Base-by-base conservation (phyloP, 2,113 vertebrate species). In the Tetraodon nigroviridis region DNA sequence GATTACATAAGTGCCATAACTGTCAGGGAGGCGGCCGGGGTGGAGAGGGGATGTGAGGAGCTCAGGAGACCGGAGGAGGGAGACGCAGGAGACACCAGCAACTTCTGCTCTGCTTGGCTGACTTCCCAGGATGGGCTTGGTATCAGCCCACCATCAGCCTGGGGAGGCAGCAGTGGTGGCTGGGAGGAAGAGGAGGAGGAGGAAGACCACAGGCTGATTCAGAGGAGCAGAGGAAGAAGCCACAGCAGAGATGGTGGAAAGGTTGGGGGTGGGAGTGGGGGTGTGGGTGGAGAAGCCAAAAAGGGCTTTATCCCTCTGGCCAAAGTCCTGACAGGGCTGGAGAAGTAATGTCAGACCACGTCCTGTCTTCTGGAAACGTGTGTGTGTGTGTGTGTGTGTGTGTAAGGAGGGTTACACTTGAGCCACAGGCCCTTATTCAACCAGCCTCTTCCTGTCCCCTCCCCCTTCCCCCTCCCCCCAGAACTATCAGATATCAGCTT, bases 401-500 rank as follows among this genome's bases (percentile, higher is more conserved):
- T n/a, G n/a, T n/a, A n/a, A n/a, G n/a, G n/a, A n/a, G n/a, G n/a
- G n/a, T n/a, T n/a, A n/a, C n/a, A n/a, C n/a, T n/a, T n/a, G 44
- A 76, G 64, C 75, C 76, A 80, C 79, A 56, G 59, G 51, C 70
- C 58, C 29, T 66, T 53, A 70, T 64, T 59, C 61, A 56, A 40
- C 73, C 52, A 67, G 71, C 70, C 75, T 79, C 69, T 55, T 51
- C 21, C 47, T 76, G 64, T 48, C 74, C 62, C 56, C 73, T 57
- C 72, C 52, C 76, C 74, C 58, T 51, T 6, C 42, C 42, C 14
- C 5, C n/a, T 4, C 2, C 67, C 76, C 72, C 61, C 53, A 57
- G 53, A 78, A 77, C 67, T 75, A 81, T 89, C 81, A 67, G n/a
- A 55, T 87, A 80, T 81, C 88, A 80, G 63, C 64, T 84, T 61